phyloP scores from a whole-genome alignment of 37 sponge, comb jelly and placozoan species.

The Mnemiopsis leidyi region DNA sequence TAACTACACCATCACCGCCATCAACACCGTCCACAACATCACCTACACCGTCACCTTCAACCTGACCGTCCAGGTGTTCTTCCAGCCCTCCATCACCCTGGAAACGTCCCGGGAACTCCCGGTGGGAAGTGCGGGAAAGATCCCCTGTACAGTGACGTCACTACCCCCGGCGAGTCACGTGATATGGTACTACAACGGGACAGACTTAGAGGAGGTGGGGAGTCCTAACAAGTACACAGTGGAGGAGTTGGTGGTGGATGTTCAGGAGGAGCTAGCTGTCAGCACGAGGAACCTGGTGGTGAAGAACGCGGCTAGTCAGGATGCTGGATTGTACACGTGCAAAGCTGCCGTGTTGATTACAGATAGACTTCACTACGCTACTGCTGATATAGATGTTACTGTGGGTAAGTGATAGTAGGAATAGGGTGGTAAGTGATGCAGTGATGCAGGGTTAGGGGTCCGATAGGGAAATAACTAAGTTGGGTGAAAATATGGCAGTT shows the following conservation, averaged over 20 bases:
- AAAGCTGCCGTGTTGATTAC: not conserved
- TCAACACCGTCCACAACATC: conserved; percentile 15
- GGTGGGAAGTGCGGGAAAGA: not conserved
- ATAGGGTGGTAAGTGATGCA: too few species aligned
- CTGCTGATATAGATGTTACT: not conserved
- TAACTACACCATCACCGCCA: not conserved
- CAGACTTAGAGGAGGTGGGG: not conserved
- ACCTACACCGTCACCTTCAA: not conserved
- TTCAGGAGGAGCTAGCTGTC: not conserved
- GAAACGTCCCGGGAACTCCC: not conserved
- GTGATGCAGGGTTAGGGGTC: too few species aligned
- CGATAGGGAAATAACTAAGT: too few species aligned
- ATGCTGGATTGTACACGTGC: conserved; percentile 14
- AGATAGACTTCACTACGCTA: not conserved
- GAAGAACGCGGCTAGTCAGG: not conserved
- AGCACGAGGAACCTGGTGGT: conserved; percentile 1
- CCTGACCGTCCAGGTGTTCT: conserved; percentile 11
- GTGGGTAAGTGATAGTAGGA: conserved; percentile 27
- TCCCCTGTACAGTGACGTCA: not conserved
- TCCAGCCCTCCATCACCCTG: not conserved
- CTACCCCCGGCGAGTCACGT: conserved; percentile 12
- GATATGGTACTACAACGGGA: not conserved
- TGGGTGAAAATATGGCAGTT: too few species aligned
- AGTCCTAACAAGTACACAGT: not conserved
- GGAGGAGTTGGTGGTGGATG: conserved; percentile 53